Percentiles rank a stretch among this genome's conserved stretches.
These are phyloP conservation scores for Coenonympha arcania DNA, from an alignment of 2,888 invertebrate genomes.

Conservation along the genomic window DNA sequence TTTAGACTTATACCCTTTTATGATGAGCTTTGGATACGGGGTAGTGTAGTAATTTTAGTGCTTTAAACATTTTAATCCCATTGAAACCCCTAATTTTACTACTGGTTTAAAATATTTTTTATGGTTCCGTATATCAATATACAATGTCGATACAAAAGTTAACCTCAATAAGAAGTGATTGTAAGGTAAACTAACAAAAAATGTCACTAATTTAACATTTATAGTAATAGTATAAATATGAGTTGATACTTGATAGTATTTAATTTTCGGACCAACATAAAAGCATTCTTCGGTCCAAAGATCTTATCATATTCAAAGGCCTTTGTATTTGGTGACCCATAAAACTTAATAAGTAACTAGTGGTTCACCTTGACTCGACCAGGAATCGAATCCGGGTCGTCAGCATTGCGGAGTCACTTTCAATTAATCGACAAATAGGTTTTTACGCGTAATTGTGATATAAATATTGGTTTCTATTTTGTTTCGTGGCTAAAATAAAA, in stretches of 20 bases:
- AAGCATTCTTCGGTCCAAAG: background rate
- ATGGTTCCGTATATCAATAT: too few relatives aligned
- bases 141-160: too few relatives aligned
- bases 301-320: background rate
- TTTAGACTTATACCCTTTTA: background rate
- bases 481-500: background rate
- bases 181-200: too few relatives aligned
- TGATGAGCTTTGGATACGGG: background rate
- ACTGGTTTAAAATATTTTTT: too few relatives aligned
- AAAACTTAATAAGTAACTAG: background rate
- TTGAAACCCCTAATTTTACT: too few relatives aligned
- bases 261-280: background rate
- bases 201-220: too few relatives aligned
- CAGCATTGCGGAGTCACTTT: constrained; percentile 1
- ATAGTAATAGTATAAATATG: too few relatives aligned
- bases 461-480: background rate
- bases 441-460: background rate
- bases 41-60: too few relatives aligned
- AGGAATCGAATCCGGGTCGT: constrained; percentile 14
- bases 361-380: constrained; percentile 6
- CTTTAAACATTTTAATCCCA: too few relatives aligned
- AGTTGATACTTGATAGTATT: background rate
- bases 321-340: constrained; percentile 1
- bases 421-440: background rate
- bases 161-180: too few relatives aligned